Conservation (phyloP, 2,113 vertebrate genomes). For the Osmerus mordax region DNA sequence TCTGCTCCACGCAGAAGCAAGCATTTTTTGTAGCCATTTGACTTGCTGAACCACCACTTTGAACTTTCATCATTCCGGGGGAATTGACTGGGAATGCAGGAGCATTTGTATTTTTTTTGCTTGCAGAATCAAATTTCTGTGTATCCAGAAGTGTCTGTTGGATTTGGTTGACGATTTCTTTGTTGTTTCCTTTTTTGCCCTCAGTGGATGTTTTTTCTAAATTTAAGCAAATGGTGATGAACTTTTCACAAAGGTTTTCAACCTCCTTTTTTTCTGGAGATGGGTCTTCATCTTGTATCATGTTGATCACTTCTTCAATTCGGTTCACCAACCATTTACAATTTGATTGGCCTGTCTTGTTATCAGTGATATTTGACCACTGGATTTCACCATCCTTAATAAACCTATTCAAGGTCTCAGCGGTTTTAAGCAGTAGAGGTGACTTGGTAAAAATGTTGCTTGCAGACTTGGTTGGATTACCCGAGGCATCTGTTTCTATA, state of each 20-base stretch:
- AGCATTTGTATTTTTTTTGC: conserved; percentile 14
- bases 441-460: conserved; percentile 26
- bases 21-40: conserved; percentile 16
- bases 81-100: conserved; percentile 15
- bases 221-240: neutral
- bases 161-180: neutral
- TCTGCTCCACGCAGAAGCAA: conserved; percentile 33
- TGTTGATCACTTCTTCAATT: neutral
- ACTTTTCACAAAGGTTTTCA: neutral
- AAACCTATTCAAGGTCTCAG: neutral
- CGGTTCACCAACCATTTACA: neutral
- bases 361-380: neutral
- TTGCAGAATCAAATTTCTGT: conserved; percentile 3
- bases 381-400: conserved; percentile 3
- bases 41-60: conserved; percentile 2
- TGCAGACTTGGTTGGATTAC: neutral
- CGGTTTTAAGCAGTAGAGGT: neutral
- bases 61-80: conserved; percentile 26
- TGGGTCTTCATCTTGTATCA: neutral
- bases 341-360: neutral
- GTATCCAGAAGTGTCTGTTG: neutral
- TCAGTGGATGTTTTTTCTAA: neutral
- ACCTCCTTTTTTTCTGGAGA: neutral
- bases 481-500: no score
- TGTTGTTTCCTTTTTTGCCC: neutral